These are phyloP conservation scores for Dendrocopos noguchii DNA, from an alignment of 2,113 vertebrate genomes.

Conservation along the genomic window DNA sequence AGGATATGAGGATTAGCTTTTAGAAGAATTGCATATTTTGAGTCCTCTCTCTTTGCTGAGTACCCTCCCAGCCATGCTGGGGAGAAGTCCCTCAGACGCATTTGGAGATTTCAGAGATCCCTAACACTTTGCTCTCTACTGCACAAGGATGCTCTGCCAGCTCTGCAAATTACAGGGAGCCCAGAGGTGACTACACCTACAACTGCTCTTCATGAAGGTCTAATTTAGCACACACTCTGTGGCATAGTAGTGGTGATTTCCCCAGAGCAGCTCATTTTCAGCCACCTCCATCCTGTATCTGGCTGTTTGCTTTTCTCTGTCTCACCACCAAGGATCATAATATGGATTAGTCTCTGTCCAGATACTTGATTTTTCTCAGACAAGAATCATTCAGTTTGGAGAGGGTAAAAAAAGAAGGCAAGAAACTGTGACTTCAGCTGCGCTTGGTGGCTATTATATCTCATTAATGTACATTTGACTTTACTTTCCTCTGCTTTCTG, in stretches of 20 bases:
- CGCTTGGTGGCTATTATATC: not conserved
- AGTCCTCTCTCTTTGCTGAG: fast-evolving
- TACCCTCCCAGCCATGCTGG: not conserved
- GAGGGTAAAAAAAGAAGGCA: not conserved
- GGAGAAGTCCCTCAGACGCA: not conserved
- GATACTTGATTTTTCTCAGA: not conserved
- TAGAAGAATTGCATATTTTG: not conserved
- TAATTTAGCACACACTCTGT: not conserved
- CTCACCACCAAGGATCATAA: not conserved
- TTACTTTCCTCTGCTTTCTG: not conserved
- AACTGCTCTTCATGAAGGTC: not conserved
- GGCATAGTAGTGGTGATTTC: not conserved
- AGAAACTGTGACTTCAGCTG: not conserved
- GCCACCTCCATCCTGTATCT: not conserved
- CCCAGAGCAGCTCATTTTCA: not conserved
- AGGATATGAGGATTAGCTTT: not conserved
- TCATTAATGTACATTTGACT: not conserved
- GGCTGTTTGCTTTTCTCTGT: not conserved
- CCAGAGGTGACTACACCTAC: not conserved
- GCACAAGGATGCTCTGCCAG: not conserved
- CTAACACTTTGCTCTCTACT: not conserved
- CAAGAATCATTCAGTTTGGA: not conserved
- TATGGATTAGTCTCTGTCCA: not conserved
- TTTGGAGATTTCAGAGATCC: not conserved
- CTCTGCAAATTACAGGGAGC: not conserved